Conservation (phyloP, 2,888 invertebrate species). For the Tetranychus piercei region DNA sequence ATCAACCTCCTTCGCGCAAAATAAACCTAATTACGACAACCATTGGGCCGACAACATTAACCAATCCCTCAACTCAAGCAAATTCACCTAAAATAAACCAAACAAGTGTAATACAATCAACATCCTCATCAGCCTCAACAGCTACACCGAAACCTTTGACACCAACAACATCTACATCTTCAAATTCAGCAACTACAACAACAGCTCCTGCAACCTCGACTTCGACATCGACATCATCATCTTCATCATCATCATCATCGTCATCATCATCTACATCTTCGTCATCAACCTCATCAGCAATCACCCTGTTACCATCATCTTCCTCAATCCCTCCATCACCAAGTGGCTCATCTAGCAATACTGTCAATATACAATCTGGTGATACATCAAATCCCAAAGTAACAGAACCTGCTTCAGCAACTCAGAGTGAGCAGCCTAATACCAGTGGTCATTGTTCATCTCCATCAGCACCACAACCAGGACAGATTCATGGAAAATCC, state of each 20-base stretch:
- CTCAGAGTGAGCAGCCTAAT: too few relatives aligned
- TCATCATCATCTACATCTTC: too few relatives aligned
- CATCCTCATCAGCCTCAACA: neutral
- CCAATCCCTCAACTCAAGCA: neutral
- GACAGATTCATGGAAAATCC: too few relatives aligned
- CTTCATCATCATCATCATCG: neutral
- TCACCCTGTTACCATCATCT: too few relatives aligned
- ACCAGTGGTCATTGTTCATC: too few relatives aligned
- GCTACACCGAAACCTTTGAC: neutral
- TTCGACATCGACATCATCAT: neutral
- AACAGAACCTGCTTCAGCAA: too few relatives aligned
- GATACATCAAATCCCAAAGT: too few relatives aligned
- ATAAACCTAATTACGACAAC: neutral
- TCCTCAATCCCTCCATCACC: too few relatives aligned
- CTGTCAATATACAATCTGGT: too few relatives aligned
- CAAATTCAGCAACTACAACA: neutral
- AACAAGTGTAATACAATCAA: neutral
- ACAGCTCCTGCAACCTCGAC: neutral
- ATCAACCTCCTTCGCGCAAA: neutral
- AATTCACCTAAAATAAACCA: neutral
- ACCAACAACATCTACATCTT: neutral
- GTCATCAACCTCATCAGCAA: too few relatives aligned
- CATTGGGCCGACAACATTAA: neutral
- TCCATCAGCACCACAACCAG: too few relatives aligned
- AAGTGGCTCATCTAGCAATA: too few relatives aligned